Evolutionary conservation across 1,140 invertebrate genomes (phyloP), one percentile per base, ranked within the genome.

Genomic region (Scaptomyza graminum): DNA sequence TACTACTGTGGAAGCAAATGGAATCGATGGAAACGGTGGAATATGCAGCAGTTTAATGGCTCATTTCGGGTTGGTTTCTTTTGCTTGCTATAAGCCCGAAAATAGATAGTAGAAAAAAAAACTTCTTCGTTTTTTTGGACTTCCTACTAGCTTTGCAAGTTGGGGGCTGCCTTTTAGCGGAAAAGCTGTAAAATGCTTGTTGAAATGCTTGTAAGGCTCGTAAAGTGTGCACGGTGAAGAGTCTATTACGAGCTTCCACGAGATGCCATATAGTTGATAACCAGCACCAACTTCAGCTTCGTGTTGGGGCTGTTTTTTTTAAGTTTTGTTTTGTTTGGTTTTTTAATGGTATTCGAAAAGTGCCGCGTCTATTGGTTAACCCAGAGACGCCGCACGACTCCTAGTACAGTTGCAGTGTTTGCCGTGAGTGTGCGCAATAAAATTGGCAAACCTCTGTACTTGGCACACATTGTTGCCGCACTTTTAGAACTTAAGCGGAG

Each of bases 31-130:
- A 66, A 37, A 28, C 89, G 79, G 83, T 90, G 89, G 88, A 90
- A 90, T 81, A 89, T 90, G 73, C 84, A 74, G 84, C 84, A 88
- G 74, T 90, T 90, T 90, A 90, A 90, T 90, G 79, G 89, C 84
- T 88, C 89, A 90, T 90, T 90, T 90, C 83, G 74, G 74, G 70
- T 79, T 90, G 88, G 90, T 90, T 90, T 89, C 88, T 87, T 78
- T 89, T 72, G 66, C 74, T 56, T 72, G 67, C 28, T 18, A 57
- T 57, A 59, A 63, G 34, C 43, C 51, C 56, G 44, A 34, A 34
- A 6, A 34, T 34, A 51, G 54, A 52, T 41, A 28, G 37, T 7
- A 28, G 44, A 37, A 39, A 63, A 28, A 28, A 28, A 28, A 7
- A 28, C 6, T 7, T 28, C 6, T 28, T 28, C 28, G 49, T 22